Evolutionary conservation across 2,797 vertebrate genomes (phyloP).

Genomic region (Hemibagrus guttatus): DNA sequence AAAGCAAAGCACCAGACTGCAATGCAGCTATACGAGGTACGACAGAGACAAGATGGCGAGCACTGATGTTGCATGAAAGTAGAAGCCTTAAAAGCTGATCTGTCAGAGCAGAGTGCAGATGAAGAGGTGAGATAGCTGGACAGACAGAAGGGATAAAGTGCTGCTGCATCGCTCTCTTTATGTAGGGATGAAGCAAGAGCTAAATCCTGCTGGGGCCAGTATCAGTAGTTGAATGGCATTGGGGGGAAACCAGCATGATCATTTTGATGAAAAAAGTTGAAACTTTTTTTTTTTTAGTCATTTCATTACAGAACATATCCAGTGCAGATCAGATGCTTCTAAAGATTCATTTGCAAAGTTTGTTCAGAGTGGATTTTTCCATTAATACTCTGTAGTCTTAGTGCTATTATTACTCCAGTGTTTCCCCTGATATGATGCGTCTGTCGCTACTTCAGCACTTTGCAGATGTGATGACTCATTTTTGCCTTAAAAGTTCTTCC

Average conservation of each 20-base stretch:
- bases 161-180: background rate
- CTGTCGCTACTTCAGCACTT: constrained; percentile 2
- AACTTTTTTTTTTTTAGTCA: no score
- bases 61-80: background rate
- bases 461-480: constrained; percentile 27
- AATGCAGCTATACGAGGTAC: background rate
- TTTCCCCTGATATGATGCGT: background rate
- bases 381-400: background rate
- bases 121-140: background rate
- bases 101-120: background rate
- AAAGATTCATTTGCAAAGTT: background rate
- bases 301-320: background rate
- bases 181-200: no score
- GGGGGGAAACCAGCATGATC: background rate
- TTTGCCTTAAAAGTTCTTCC: constrained; percentile 27
- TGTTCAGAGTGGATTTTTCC: constrained; percentile 11
- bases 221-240: background rate
- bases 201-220: background rate
- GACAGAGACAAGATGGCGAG: background rate
- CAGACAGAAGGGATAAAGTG: background rate
- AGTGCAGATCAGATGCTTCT: background rate
- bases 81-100: background rate
- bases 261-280: background rate
- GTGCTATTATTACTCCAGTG: constrained; percentile 4
- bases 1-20: background rate